Percentiles rank a stretch among this genome's conserved stretches.
These are phyloP conservation scores for Eupeodes luniger DNA, from an alignment of 2,888 invertebrate species.

Conservation along the genomic window DNA sequence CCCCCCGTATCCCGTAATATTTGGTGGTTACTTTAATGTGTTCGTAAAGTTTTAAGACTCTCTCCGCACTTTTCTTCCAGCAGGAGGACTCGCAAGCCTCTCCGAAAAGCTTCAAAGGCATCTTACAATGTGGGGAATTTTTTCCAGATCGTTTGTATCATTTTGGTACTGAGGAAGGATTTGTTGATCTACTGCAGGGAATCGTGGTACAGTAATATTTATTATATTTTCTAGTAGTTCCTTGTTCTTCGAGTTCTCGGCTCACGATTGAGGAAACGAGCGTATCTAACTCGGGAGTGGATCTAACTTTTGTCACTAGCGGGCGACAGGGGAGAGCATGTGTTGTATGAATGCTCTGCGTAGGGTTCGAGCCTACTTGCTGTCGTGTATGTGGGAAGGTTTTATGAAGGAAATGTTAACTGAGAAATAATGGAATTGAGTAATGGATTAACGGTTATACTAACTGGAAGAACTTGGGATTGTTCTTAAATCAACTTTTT, in stretches of 20 bases:
- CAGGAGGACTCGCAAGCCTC: constrained; percentile 6
- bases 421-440: too few relatives aligned
- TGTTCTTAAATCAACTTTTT: too few relatives aligned
- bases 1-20: constrained; percentile 1
- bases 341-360: too few relatives aligned
- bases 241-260: background rate
- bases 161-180: background rate
- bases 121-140: background rate
- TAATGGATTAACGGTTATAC: too few relatives aligned
- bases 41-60: constrained; percentile 2
- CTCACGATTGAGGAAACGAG: constrained; percentile 8
- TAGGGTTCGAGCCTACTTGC: too few relatives aligned
- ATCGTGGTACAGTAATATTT: constrained; percentile 8
- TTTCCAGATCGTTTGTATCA: too few relatives aligned
- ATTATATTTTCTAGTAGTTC: constrained; percentile 1
- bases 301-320: background rate
- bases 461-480: too few relatives aligned
- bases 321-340: too few relatives aligned
- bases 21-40: constrained; percentile 8
- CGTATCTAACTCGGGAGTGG: constrained; percentile 10
- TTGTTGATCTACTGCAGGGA: constrained; percentile 12
- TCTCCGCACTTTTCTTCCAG: constrained; percentile 8
- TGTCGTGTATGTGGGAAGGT: too few relatives aligned
- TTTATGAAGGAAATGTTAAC: too few relatives aligned
- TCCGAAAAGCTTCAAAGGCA: constrained; percentile 13